Base-by-base conservation (phyloP, 1,140 invertebrate genomes). In the Panagrolaimus sp. region DNA sequence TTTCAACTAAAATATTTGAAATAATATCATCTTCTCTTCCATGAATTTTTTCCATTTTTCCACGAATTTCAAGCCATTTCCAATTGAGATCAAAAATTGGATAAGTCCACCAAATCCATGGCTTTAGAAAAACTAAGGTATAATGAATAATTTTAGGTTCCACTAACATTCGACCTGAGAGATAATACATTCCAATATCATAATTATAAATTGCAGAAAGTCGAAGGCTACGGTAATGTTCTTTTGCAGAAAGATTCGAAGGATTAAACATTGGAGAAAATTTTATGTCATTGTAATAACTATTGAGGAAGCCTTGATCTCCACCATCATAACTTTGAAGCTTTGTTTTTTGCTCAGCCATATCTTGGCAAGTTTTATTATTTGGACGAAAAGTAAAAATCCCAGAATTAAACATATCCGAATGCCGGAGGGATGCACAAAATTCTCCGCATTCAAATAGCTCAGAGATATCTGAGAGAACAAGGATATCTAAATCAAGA, bases 121-220 rank as follows among this genome's bases (percentile, higher is more conserved):
- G 76, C 46, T 77, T 77, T 17, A 79, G 38, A 1, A 68, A 71
- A 17, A 74, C 76, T 24, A 78, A 28, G 3, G 76, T 78, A 55
- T 69, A 78, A 48, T 78, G 76, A 44, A 78, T 73, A 47, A 78
- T 73, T 44, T 71, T 73, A 14, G 76, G 76, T 10, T 76, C 26
- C 3, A 76, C 58, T 7, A 78, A 63, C 45, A 63, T 46, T 10
- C 65, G 14, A 46, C 73, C 69, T 44, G 73, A 73, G 66, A 78
- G 62, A 44, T 78, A 78, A 66, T 78, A 78, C 70, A 78, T 73
- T 45, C 76, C 76, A 46, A 78, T 71, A 32, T 78, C 76, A 63
- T 69, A 78, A 58, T 78, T 78, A 58, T 74, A 78, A 15, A 38
- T 52, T 26, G 77, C 64, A 15, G 76, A 73, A 10, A 78, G 52